phyloP scores from a whole-genome alignment of 2,797 vertebrate genomes.

The Artibeus jamaicensis region DNA sequence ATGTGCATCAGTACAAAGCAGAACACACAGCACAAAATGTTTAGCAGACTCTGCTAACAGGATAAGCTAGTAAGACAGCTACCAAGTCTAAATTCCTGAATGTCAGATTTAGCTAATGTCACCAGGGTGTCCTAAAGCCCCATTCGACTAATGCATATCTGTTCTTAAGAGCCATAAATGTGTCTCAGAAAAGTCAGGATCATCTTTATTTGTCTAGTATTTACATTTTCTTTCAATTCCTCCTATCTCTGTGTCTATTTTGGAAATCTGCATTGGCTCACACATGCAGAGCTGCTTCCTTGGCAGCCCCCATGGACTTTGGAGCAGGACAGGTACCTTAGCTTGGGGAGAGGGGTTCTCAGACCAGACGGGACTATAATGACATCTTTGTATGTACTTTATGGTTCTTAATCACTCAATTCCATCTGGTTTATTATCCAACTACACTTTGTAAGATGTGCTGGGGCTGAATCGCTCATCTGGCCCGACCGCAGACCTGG shows the following conservation, averaged over 20 bases:
- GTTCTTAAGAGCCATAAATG: slow-evolving; percentile 24
- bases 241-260: neutral
- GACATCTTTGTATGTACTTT: neutral
- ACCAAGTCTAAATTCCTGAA: slow-evolving; percentile 29
- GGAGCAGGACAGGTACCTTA: neutral
- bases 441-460: neutral
- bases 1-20: neutral
- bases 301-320: accelerated
- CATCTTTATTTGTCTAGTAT: neutral
- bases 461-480: neutral
- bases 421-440: slow-evolving; percentile 23
- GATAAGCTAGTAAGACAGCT: neutral
- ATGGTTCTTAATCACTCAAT: neutral
- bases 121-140: neutral
- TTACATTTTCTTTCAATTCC: neutral
- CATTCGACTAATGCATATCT: neutral
- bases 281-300: neutral
- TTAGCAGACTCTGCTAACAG: neutral
- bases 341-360: neutral
- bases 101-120: slow-evolving; percentile 19
- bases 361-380: neutral
- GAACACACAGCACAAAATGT: neutral
- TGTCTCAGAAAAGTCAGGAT: neutral
- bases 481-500: neutral
- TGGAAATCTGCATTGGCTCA: neutral